Base-by-base conservation (phyloP, 2,797 vertebrate genomes). In the Acanthurus lineatus region DNA sequence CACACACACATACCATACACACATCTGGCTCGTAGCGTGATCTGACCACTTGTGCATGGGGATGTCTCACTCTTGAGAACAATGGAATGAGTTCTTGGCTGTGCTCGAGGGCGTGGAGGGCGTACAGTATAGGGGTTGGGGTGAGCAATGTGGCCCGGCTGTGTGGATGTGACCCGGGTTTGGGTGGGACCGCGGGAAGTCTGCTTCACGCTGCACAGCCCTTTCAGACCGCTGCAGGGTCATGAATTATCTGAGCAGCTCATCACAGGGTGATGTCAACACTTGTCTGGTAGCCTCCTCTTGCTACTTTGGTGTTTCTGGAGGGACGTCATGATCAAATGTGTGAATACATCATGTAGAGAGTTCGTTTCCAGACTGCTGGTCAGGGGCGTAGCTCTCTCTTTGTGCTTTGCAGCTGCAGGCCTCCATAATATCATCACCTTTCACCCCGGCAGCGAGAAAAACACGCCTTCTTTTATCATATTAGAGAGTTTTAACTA, bases 141-240 rank as follows among this genome's bases (percentile, higher is more conserved):
- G 86, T 86, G 84, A 86, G 81, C 82, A 12, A 83, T 82, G 82
- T 58, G 89, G 86, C 85, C 89, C 68, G 76, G 69, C 69, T 19
- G 64, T 42, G 42, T 89, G 82, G 83, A 91, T 70, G 86, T 89
- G 91, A 90, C 90, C 90, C 73, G 54, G 82, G 83, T 38, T 81
- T 90, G 92, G 93, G 93, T 79, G 93, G 85, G 79, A 83, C 78
- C 8, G 20, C 86, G 82, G 89, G 91, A 94, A 91, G 77, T 79
- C 83, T 65, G 82, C 76, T 9, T 48, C 45, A 82, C 16, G 9
- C 74, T 56, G 77, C 67, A 4, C 28, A 4, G 80, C 73, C 70
- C 75, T 56, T 25, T 76, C 45, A 15, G 54, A 79, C 54, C 17
- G 12, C 77, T 0, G 38, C 40, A 14, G 72, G 82, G 84, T 89